A percentile compares a stretch with the other conserved stretches of the same genome.
phyloP scores from a whole-genome alignment of 2,113 vertebrate species.

The Phasianus colchicus region DNA sequence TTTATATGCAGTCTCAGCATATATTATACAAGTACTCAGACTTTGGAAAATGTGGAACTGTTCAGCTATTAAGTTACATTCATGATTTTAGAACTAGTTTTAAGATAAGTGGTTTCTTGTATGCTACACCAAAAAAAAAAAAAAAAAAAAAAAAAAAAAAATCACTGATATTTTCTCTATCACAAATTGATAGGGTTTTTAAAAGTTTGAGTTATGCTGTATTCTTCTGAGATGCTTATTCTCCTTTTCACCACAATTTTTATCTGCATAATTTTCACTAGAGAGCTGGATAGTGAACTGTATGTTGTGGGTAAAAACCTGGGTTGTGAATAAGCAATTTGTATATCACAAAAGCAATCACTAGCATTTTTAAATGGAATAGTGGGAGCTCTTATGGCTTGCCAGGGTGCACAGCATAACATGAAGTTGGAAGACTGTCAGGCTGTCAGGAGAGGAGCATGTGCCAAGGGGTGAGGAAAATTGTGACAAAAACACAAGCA shows the following conservation, averaged over 20 bases:
- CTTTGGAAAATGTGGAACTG: background rate
- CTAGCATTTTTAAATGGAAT: background rate
- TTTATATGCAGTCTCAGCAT: background rate
- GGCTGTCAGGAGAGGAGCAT: background rate
- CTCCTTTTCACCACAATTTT: background rate
- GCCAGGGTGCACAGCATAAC: background rate
- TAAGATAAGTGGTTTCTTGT: background rate
- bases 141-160: no score
- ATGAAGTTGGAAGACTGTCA: background rate
- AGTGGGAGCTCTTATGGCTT: background rate
- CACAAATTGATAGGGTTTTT: background rate
- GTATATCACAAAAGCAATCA: background rate
- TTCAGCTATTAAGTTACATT: background rate
- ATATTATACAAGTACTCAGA: background rate
- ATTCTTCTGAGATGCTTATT: background rate
- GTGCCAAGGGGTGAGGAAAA: background rate
- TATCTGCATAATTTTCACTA: background rate
- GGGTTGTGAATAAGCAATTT: background rate
- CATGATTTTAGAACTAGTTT: background rate
- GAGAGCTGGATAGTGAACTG: background rate
- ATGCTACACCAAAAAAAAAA: background rate
- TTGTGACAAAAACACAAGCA: background rate
- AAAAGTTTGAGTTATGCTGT: background rate
- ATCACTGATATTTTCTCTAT: background rate
- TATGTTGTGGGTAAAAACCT: accelerated